phyloP scores from a whole-genome alignment of 2,797 vertebrate genomes.

The Chanos chanos region DNA sequence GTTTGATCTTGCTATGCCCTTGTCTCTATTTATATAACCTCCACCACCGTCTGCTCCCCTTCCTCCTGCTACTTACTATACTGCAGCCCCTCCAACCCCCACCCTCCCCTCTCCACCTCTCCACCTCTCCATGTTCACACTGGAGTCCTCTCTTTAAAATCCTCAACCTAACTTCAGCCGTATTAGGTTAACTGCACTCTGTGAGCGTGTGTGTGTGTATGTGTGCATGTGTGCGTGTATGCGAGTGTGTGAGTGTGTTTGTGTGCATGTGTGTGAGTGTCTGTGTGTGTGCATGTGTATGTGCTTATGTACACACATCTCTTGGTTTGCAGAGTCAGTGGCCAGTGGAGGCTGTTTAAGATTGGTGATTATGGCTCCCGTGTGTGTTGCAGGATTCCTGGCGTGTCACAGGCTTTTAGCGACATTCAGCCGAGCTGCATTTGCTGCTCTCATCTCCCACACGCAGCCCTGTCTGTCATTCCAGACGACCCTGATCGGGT shows the following conservation, averaged over 20 bases:
- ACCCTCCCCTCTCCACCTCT: slow-evolving; percentile 30
- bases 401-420: slow-evolving; percentile 57
- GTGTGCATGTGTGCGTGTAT: not conserved
- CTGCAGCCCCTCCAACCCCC: not conserved
- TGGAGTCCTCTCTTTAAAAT: slow-evolving; percentile 15
- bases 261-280: too few species aligned
- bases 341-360: slow-evolving; percentile 42
- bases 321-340: not conserved
- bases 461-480: slow-evolving; percentile 43
- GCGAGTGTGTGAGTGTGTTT: too few species aligned
- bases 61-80: slow-evolving; percentile 17
- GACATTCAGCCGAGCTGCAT: slow-evolving; percentile 54
- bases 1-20: slow-evolving; percentile 59
- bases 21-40: slow-evolving; percentile 54
- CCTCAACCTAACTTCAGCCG: slow-evolving; percentile 10
- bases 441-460: slow-evolving; percentile 16
- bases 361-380: slow-evolving; percentile 51
- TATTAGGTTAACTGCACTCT: not conserved
- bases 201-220: not conserved
- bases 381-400: slow-evolving; percentile 57
- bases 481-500: slow-evolving; percentile 20
- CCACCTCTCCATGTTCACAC: slow-evolving; percentile 23
- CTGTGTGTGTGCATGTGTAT: not conserved
- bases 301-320: not conserved
- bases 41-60: slow-evolving; percentile 11